Evolutionary conservation across 2,888 invertebrate genomes (phyloP), one percentile per base, ranked within the genome.

Genomic region (Panzeria rudis): DNA sequence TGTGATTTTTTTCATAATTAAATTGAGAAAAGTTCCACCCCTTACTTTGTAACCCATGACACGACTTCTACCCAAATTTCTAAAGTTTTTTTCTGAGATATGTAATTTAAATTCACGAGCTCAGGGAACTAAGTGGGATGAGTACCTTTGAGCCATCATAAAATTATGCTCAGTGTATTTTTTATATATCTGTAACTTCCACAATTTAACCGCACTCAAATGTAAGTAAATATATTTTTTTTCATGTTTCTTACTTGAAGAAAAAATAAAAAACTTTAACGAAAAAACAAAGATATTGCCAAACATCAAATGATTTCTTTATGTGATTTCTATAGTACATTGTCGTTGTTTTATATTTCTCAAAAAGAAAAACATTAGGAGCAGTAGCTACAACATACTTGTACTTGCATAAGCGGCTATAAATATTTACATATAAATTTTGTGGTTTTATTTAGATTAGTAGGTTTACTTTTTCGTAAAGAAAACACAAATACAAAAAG

Each of bases 231-330:
- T 52, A 73, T 52, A 23, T 59, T 66, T 56, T 50, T 8, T 66
- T n/a, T n/a, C n/a, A 9, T n/a, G 25, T 47, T 56, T 66, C 52
- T 32, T 8, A 75, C 50, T 62, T 56, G 7, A 35, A 23, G 15
- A 32, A 61, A 69, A 69, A 61, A 71, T n/a, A 17, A 41, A 56
- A 69, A 66, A 41, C 7, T 17, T 13, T n/a, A 59, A n/a, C n/a
- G n/a, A n/a, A n/a, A n/a, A n/a, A 41, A 15, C 7, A 7, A 68
- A 47, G 32, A 64, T 64, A 75, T 84, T 79, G 59, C 79, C 71
- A 84, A 80, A 83, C 50, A 66, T 80, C 79, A 76, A 76, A 75
- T 61, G 75, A 84, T 75, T 84, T 79, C 47, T 79, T 79, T 80
- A 54, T 72, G 68, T 66, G 84, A 72, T 77, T 81, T 69, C 81